These are phyloP conservation scores for Nothobranchius furzeri DNA, from an alignment of 2,113 vertebrate species.

Conservation along the genomic window DNA sequence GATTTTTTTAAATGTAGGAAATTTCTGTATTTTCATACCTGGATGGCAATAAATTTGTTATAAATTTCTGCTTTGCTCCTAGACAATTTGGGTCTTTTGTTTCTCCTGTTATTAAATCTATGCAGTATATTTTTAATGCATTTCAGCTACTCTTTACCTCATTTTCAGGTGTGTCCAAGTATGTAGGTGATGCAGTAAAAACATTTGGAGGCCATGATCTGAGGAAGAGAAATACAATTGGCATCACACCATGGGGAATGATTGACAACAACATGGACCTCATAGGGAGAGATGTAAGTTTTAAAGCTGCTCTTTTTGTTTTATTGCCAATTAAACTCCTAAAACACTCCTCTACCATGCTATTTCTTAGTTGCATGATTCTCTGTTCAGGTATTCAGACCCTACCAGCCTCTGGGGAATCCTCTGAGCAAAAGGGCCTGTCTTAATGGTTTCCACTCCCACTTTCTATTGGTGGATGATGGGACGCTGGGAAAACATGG, in stretches of 20 bases:
- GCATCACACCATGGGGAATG: conserved; percentile 92
- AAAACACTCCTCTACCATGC: background rate
- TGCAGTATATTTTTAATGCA: background rate
- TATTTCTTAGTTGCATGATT: background rate
- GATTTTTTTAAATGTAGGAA: too few relatives aligned
- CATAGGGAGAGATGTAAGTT: conserved; percentile 91
- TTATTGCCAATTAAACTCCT: background rate
- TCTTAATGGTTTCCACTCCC: conserved; percentile 94
- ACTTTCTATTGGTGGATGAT: conserved; percentile 94
- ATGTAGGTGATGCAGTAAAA: conserved; percentile 93
- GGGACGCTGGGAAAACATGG: conserved; percentile 93
- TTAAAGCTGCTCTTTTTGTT: background rate
- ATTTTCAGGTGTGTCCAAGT: conserved; percentile 88
- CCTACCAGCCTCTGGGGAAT: conserved; percentile 90
- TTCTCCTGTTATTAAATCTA: too few relatives aligned
- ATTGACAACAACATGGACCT: conserved; percentile 93
- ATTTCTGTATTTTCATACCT: too few relatives aligned
- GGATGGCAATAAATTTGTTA: too few relatives aligned
- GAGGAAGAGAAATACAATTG: conserved; percentile 89
- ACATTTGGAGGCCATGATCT: conserved; percentile 82
- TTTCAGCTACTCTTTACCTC: background rate
- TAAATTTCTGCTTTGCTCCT: too few relatives aligned
- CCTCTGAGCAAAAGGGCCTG: conserved; percentile 90
- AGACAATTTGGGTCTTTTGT: too few relatives aligned
- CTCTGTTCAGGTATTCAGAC: conserved; percentile 83